Conservation (phyloP, 1,140 invertebrate species). For the Yoshiicerus persimilis region DNA sequence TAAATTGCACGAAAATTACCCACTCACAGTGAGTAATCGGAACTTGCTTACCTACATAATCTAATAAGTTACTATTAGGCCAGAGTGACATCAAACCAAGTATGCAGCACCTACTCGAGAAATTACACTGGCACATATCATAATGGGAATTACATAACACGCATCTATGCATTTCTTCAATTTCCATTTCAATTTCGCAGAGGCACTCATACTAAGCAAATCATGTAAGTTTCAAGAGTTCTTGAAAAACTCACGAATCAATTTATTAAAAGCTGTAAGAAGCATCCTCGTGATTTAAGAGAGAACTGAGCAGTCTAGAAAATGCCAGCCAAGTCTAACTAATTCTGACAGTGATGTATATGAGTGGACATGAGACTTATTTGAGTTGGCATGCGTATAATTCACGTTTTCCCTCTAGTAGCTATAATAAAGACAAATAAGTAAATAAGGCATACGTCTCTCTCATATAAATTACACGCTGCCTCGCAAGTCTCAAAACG, state of each 20-base stretch:
- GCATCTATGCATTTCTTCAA: neutral
- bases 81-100: neutral
- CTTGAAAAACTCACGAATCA: slow-evolving; percentile 1
- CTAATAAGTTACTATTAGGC: neutral
- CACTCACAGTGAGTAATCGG: neutral
- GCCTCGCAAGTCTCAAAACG: neutral
- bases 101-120: neutral
- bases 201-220: neutral
- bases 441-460: neutral
- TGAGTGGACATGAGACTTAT: neutral
- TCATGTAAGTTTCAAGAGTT: neutral
- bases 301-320: neutral
- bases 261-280: neutral
- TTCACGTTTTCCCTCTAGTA: neutral
- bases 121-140: neutral
- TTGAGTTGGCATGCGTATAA: neutral
- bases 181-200: neutral
- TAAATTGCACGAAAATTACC: neutral
- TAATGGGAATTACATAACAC: neutral
- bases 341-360: neutral
- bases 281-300: neutral
- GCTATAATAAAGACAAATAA: neutral
- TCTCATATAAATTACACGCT: neutral
- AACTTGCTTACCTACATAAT: slow-evolving; percentile 1
- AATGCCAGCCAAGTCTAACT: neutral